Base-by-base conservation (phyloP, 2,888 invertebrate species). In the Leucania comma region DNA sequence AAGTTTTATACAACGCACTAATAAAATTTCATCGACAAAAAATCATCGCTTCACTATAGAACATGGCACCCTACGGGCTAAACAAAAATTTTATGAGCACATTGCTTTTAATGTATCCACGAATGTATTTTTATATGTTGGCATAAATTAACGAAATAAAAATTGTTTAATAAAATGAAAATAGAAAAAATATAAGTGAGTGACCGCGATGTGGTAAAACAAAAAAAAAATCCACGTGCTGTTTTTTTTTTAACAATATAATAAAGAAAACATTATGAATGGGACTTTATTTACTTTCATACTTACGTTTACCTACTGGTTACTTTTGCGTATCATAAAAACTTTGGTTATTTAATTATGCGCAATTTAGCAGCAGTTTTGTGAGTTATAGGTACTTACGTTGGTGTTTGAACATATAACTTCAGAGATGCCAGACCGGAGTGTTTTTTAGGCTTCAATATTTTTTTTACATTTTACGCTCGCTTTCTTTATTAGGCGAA, bases 11-110 rank as follows among this genome's bases (percentile, higher is more conserved):
- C 68, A 74, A 72, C 65, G 76, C 48, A 68, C 61, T 74, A 72
- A 78, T 76, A 68, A 72, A 80, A 82, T 79, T 83, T 74, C 78
- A 84, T 81, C 85, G 81, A 85, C 81, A 83, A 74, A 76, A 65
- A 68, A 81, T 81, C 80, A 69, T 75, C 84, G 67, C 91, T 80
- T 82, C 91, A 88, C 92, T 92, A 89, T 81, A 78, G 75, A 82
- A 74, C 86, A 74, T 79, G 88, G 85, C 90, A 84, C 88, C 89
- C 90, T 85, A 87, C 83, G 76, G 90, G 61, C 85, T 87, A 86
- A 87, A 89, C 89, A 89, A 90, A 90, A 87, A 86, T 88, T 90
- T 90, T 91, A 90, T 89, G 89, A 87, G 83, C 86, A 78, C 86
- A 86, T 85, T 81, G 85, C 86, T 91, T 91, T 92, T 84, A 85